Evolutionary conservation across 2,113 vertebrate species (phyloP).

Genomic region (Suncus etruscus): DNA sequence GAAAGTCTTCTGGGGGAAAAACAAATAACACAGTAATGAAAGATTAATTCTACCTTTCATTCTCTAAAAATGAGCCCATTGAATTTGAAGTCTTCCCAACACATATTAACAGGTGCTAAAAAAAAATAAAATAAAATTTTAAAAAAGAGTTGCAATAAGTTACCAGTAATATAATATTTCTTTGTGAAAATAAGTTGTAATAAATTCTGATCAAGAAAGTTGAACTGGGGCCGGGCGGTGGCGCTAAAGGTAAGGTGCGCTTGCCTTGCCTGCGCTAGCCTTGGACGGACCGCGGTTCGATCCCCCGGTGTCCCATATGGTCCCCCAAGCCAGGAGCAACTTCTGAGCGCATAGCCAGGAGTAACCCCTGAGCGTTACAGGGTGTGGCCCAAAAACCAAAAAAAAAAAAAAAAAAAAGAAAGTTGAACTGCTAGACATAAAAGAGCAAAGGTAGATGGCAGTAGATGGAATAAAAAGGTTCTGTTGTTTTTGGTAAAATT

Average conservation of each 20-base stretch:
- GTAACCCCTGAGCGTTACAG: no score
- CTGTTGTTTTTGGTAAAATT: conserved; percentile 33
- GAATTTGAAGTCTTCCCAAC: conserved; percentile 75
- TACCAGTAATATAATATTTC: conserved; percentile 75
- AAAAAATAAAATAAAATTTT: conserved; percentile 64
- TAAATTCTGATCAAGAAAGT: conserved; percentile 30
- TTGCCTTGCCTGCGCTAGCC: no score
- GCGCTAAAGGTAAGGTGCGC: no score
- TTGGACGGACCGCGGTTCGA: no score
- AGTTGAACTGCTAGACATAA: background rate
- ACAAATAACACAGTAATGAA: conserved; percentile 69
- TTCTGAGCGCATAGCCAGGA: no score
- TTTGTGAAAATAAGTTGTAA: conserved; percentile 74
- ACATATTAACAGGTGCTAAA: conserved; percentile 73
- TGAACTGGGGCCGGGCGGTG: background rate
- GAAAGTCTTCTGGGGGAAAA: no score
- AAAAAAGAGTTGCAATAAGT: no score
- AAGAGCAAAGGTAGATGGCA: background rate
- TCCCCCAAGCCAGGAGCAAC: no score
- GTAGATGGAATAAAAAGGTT: background rate
- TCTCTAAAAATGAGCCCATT: conserved; percentile 79
- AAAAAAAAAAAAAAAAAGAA: no score
- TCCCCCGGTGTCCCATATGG: no score
- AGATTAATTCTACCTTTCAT: conserved; percentile 74
- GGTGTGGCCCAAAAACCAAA: no score